phyloP scores from a whole-genome alignment of 2,888 invertebrate species.

The Macaria notata region DNA sequence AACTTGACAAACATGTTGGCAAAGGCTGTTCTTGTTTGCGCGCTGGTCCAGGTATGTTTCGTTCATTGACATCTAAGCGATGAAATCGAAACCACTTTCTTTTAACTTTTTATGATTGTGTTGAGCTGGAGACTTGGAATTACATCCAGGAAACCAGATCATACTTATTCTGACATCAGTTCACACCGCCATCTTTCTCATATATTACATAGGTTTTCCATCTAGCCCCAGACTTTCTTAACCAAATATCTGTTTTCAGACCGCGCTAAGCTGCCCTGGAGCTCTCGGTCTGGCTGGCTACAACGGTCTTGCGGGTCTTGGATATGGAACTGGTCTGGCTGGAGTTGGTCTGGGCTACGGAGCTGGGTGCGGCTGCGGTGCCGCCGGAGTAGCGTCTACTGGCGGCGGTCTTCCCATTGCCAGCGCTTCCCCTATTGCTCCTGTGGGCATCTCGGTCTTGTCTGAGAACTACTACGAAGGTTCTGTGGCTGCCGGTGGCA shows the following conservation, averaged over 20 bases:
- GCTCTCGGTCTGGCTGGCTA: constrained; percentile 35
- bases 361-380: constrained; percentile 23
- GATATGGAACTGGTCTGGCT: constrained; percentile 18
- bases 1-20: constrained; percentile 34
- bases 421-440: constrained; percentile 40
- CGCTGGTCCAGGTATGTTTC: constrained; percentile 38
- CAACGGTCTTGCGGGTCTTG: constrained; percentile 26
- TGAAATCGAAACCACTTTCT: background rate
- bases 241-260: constrained; percentile 4
- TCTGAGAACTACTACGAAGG: constrained; percentile 48
- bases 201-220: no score
- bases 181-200: no score
- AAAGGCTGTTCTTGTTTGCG: constrained; percentile 35
- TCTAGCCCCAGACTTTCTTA: no score
- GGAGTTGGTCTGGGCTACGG: constrained; percentile 17
- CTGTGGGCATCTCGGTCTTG: constrained; percentile 39
- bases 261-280: constrained; percentile 12
- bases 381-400: constrained; percentile 34
- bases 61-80: background rate
- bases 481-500: constrained; percentile 35
- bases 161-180: no score
- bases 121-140: background rate
- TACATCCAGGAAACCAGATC: no score
- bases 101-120: background rate
- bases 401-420: constrained; percentile 39